phyloP scores from a whole-genome alignment of 1,140 invertebrate species.

The Pseudomyrmex gracilis region DNA sequence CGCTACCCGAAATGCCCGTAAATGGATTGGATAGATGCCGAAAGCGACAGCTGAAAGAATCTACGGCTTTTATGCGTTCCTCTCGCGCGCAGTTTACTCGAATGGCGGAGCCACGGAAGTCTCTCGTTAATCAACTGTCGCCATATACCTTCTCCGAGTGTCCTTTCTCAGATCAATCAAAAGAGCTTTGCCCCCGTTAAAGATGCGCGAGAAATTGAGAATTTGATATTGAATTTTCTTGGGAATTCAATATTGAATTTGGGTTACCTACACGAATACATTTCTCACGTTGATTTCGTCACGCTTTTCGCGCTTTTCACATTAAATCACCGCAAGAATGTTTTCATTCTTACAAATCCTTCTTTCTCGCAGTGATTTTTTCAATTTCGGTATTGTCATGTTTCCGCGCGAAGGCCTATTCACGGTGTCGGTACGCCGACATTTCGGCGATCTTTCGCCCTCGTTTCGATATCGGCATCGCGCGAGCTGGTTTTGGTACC shows the following conservation, averaged over 20 bases:
- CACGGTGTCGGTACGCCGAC: not conserved
- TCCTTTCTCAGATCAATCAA: not conserved
- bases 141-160: not conserved
- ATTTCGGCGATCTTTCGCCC: slow-evolving; percentile 22
- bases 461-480: slow-evolving; percentile 33
- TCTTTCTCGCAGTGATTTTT: slow-evolving; percentile 8
- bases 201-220: too few species aligned
- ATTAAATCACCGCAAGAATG: not conserved
- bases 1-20: slow-evolving; percentile 32
- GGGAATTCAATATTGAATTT: too few species aligned
- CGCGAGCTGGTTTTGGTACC: slow-evolving; percentile 1
- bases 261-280: not conserved
- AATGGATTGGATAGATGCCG: slow-evolving; percentile 60
- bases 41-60: slow-evolving; percentile 49
- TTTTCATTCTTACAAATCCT: slow-evolving; percentile 11
- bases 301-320: not conserved
- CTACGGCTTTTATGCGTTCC: slow-evolving; percentile 20
- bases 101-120: not conserved
- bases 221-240: not conserved
- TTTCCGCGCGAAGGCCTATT: not conserved
- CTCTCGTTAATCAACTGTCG: slow-evolving; percentile 31
- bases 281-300: not conserved
- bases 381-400: slow-evolving; percentile 47
- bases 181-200: not conserved
- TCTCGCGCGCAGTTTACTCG: not conserved